These are phyloP conservation scores for Orthonyx spaldingii DNA, from an alignment of 2,113 vertebrate species.

Conservation along the genomic window DNA sequence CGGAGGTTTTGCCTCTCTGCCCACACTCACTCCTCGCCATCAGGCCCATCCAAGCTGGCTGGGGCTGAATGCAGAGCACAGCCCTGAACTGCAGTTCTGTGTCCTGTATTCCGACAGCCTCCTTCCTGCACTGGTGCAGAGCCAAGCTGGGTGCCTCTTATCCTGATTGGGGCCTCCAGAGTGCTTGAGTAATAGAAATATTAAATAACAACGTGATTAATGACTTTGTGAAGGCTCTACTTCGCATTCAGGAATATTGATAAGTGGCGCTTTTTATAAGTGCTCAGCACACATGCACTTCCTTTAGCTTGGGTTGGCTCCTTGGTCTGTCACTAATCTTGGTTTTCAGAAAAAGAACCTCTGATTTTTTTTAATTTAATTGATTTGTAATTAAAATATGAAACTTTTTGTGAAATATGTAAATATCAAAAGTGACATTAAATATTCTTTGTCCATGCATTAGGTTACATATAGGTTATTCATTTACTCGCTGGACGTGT, in stretches of 20 bases:
- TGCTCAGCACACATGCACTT: neutral
- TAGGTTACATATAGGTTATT: neutral
- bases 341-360: neutral
- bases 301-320: neutral
- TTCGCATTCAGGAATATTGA: neutral
- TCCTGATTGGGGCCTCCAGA: neutral
- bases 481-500: neutral
- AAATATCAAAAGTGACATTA: neutral
- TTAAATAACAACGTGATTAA: conserved; percentile 38
- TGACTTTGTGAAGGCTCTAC: neutral
- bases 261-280: neutral
- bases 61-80: neutral
- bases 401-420: neutral
- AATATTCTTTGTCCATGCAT: neutral
- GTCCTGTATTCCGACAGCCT: neutral
- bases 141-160: conserved; percentile 28
- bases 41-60: fast-evolving
- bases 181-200: neutral
- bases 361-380: neutral
- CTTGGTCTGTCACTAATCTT: neutral
- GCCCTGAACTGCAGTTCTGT: neutral
- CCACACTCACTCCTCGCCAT: fast-evolving
- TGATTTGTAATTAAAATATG: neutral
- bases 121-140: neutral
- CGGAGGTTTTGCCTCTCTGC: neutral